A percentile compares a stretch with the other conserved stretches of the same genome.
Conservation (phyloP, 2,888 invertebrate genomes). For the Alloplasta piceator region DNA sequence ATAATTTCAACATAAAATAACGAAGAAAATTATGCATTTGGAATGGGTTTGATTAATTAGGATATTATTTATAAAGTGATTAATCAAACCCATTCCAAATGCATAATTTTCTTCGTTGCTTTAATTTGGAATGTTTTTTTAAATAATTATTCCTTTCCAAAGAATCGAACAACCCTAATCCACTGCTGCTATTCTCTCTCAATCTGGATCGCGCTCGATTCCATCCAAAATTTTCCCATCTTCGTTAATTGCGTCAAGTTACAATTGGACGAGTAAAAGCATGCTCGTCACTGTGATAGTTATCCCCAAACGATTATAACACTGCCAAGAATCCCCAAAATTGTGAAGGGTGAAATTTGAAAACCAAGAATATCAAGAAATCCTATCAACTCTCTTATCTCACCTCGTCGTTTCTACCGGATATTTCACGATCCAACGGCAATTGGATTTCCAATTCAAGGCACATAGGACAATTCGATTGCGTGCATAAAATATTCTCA, state of each 20-base stretch:
- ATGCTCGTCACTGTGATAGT: constrained; percentile 34
- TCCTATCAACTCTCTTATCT: background rate
- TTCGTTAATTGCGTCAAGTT: constrained; percentile 65
- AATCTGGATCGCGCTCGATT: constrained; percentile 37
- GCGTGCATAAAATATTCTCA: constrained; percentile 24
- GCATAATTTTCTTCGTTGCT: too few relatives aligned
- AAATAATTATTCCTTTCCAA: too few relatives aligned
- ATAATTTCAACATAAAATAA: too few relatives aligned
- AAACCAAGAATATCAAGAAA: too few relatives aligned
- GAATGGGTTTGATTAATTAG: too few relatives aligned
- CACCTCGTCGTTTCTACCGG: background rate
- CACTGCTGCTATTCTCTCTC: background rate
- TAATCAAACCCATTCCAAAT: too few relatives aligned
- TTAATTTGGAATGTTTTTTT: too few relatives aligned
- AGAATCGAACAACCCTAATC: too few relatives aligned
- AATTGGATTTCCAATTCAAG: constrained; percentile 30
- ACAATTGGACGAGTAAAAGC: constrained; percentile 34
- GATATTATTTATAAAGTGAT: too few relatives aligned
- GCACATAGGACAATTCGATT: background rate
- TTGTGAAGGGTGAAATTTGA: constrained; percentile 8
- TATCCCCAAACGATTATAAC: background rate
- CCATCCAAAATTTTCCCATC: constrained; percentile 64
- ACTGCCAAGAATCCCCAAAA: constrained; percentile 51
- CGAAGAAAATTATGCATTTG: too few relatives aligned
- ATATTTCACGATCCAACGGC: constrained; percentile 24